Evolutionary conservation across 2,888 invertebrate genomes (phyloP), one percentile per base, ranked within the genome.

Genomic region (Drosophila quinaria): DNA sequence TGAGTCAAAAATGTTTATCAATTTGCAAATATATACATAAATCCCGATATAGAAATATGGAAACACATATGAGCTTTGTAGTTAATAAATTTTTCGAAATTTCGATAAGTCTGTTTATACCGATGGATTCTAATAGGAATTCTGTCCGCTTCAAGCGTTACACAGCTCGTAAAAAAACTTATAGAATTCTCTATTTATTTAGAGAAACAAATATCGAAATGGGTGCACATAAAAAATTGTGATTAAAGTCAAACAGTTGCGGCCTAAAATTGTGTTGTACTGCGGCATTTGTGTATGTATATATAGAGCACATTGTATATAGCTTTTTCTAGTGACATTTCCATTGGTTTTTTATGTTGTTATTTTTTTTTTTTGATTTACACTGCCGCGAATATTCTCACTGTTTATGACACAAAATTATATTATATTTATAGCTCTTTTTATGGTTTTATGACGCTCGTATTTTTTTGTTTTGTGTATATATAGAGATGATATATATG

Each of bases 171-270:
- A 3, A 13, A 5, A 4, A 6, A 31, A n/a, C n/a, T 33, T 22
- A 17, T n/a, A 50, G 37, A 15, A 37, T 29, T 17, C 42, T 11
- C 11, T 13, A 22, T 13, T 11, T 41, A 47, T 4, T n/a, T 47
- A 47, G 29, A 41, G 10, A 55, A 44, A 55, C 13, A 44, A 51
- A 68, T 55, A 17, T 46, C 10, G 42, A 51, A 50, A 58, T 50
- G 35, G 52, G 19, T 5, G 13, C 25, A 37, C 64, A 55, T 46
- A 56, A 63, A 52, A 70, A 56, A 63, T 55, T 54, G 25, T 62
- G 59, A 73, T 73, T 72, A 64, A 63, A 63, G 54, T 13, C 49
- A 58, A 72, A 42, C 72, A 72, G 56, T 63, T 72, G 75, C 49
- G 41, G 50, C 50, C 51, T 15, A 58, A 67, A 52, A 72, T 13